Percentiles rank a stretch among this genome's conserved stretches.
Evolutionary conservation across 2,113 vertebrate genomes (phyloP).

Genomic region (Pachyramphus minor): DNA sequence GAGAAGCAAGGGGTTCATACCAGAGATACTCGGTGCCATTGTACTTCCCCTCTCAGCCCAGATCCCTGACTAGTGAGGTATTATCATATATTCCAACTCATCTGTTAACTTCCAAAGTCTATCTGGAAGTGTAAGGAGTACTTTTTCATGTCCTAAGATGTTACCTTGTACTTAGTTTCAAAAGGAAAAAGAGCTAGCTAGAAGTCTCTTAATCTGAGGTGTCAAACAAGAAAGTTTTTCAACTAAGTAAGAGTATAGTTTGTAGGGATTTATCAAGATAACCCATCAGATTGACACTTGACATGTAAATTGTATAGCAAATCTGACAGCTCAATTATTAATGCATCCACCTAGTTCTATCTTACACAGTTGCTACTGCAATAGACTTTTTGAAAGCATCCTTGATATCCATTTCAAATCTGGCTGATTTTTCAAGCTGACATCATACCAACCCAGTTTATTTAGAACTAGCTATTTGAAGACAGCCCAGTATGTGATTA

Average conservation of each 20-base stretch:
- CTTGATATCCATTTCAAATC: constrained; percentile 64
- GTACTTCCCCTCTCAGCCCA: background rate
- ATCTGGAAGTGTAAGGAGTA: background rate
- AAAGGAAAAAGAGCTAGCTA: background rate
- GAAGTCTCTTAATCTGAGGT: constrained; percentile 20
- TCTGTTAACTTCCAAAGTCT: background rate
- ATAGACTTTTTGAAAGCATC: constrained; percentile 35
- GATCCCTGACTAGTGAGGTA: background rate
- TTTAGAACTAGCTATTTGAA: constrained; percentile 44
- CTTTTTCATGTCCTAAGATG: background rate
- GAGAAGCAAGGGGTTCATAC: background rate
- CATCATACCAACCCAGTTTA: constrained; percentile 34
- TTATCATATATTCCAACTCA: background rate
- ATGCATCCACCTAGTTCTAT: constrained; percentile 8
- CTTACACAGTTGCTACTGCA: constrained; percentile 38
- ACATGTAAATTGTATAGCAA: constrained; percentile 67
- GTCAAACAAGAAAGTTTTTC: constrained; percentile 57
- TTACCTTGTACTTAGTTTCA: background rate
- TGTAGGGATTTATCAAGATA: constrained; percentile 54
- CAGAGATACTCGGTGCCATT: no score
- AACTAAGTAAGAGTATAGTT: constrained; percentile 38
- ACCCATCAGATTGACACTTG: constrained; percentile 57
- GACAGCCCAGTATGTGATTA: background rate
- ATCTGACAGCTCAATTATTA: constrained; percentile 62
- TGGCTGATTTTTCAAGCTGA: constrained; percentile 59